phyloP scores from a whole-genome alignment of 1,140 invertebrate species.

The Bradysia coprophila region DNA sequence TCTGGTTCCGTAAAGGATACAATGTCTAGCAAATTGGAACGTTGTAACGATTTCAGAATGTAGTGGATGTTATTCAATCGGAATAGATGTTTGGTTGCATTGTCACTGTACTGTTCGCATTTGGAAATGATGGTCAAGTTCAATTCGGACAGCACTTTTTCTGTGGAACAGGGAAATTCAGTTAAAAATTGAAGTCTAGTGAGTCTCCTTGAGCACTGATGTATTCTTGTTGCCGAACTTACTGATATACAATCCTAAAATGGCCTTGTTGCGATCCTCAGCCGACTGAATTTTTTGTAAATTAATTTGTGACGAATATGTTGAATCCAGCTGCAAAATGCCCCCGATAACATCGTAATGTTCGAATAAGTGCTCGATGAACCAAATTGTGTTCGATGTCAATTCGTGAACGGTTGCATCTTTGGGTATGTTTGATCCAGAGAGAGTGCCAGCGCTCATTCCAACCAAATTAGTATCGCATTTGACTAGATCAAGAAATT shows the following conservation, averaged over 20 bases:
- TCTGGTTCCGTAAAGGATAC: constrained; percentile 60
- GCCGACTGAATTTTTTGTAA: constrained; percentile 26
- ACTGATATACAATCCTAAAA: constrained; percentile 64
- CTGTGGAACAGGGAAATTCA: constrained; percentile 37
- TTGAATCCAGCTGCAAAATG: constrained; percentile 37
- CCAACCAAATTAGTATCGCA: constrained; percentile 53
- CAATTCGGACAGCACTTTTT: constrained; percentile 69
- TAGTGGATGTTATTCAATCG: constrained; percentile 87
- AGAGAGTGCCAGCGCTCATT: constrained; percentile 13
- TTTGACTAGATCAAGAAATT: constrained; percentile 80
- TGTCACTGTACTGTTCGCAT: constrained; percentile 68
- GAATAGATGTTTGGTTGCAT: constrained; percentile 67
- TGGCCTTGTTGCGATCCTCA: constrained; percentile 34
- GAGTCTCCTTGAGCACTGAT: too few species aligned
- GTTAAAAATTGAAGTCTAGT: too few species aligned
- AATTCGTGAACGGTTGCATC: constrained; percentile 95
- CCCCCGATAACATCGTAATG: constrained; percentile 56
- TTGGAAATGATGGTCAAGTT: constrained; percentile 69
- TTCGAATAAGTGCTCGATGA: constrained; percentile 65
- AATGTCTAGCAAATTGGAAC: constrained; percentile 63
- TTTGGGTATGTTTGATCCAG: constrained; percentile 38
- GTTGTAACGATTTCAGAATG: constrained; percentile 71
- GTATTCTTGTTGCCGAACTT: too few species aligned
- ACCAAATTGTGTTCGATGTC: constrained; percentile 80
- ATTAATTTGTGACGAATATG: constrained; percentile 27